These are phyloP conservation scores for Euplagia quadripunctaria DNA, from an alignment of 2,888 invertebrate genomes.

Conservation along the genomic window DNA sequence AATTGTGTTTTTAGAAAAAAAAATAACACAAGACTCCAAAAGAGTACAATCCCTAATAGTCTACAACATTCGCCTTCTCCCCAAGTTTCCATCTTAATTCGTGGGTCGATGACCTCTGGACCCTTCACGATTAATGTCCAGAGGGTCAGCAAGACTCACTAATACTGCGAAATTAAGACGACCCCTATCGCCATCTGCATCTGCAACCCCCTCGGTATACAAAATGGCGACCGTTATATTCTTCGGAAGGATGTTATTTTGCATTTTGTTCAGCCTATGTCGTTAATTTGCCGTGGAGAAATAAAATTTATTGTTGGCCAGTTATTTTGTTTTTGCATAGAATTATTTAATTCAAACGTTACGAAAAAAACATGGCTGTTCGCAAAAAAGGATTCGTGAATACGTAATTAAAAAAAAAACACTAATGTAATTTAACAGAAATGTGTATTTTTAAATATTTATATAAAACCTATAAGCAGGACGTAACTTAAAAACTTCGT, in stretches of 20 bases:
- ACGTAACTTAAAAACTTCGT: neutral
- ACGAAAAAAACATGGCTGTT: neutral
- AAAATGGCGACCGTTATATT: constrained; percentile 62
- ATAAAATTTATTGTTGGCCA: constrained; percentile 31
- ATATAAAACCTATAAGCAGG: too few species aligned
- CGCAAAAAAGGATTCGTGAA: neutral
- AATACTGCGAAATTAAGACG: constrained; percentile 85
- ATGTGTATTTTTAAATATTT: neutral
- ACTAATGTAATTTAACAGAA: too few species aligned
- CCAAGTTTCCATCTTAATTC: constrained; percentile 79
- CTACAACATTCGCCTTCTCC: constrained; percentile 60
- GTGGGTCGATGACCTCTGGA: constrained; percentile 76
- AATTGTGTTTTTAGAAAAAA: neutral
- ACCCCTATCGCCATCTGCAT: constrained; percentile 79
- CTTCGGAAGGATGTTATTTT: constrained; percentile 55
- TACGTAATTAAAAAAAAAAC: neutral
- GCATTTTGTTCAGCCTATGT: constrained; percentile 45
- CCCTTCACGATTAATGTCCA: constrained; percentile 84
- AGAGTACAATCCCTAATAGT: neutral
- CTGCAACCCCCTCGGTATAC: constrained; percentile 70
- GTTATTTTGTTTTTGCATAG: constrained; percentile 16
- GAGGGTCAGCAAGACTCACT: constrained; percentile 82
- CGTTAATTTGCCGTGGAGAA: constrained; percentile 45
- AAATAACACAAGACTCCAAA: neutral
- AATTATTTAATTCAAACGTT: constrained; percentile 11